These are phyloP conservation scores for Dryobates pubescens DNA, from an alignment of 2,797 vertebrate genomes.

Conservation along the genomic window DNA sequence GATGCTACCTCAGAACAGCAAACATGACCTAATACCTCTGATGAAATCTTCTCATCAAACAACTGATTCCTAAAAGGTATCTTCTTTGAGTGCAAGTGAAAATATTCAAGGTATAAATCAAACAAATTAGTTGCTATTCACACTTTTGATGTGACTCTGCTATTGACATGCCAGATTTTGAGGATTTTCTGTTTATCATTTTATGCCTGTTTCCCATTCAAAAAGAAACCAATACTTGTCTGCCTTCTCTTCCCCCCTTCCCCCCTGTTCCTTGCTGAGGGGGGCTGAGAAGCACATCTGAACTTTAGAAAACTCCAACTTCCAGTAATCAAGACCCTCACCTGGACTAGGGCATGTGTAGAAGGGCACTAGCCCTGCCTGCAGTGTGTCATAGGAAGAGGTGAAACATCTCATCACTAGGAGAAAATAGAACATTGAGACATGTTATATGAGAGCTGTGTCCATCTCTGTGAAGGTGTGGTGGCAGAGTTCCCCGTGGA, in stretches of 20 bases:
- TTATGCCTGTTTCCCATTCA: neutral
- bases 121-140: neutral
- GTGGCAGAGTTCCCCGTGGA: neutral
- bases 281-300: neutral
- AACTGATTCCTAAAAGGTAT: constrained; percentile 5
- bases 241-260: too few relatives aligned
- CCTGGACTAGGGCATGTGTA: neutral
- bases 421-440: neutral
- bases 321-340: neutral
- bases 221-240: neutral
- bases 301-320: neutral
- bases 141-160: neutral
- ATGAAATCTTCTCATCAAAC: neutral
- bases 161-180: neutral
- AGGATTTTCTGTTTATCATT: neutral
- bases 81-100: neutral
- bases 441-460: neutral
- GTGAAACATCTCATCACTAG: neutral
- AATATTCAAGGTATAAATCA: constrained; percentile 14
- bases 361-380: neutral
- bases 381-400: neutral
- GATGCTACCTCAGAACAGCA: neutral
- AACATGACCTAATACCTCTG: neutral
- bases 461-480: neutral
- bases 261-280: neutral